These are phyloP conservation scores for Lasiurus cinereus DNA, from an alignment of 2,113 vertebrate species.

Conservation along the genomic window DNA sequence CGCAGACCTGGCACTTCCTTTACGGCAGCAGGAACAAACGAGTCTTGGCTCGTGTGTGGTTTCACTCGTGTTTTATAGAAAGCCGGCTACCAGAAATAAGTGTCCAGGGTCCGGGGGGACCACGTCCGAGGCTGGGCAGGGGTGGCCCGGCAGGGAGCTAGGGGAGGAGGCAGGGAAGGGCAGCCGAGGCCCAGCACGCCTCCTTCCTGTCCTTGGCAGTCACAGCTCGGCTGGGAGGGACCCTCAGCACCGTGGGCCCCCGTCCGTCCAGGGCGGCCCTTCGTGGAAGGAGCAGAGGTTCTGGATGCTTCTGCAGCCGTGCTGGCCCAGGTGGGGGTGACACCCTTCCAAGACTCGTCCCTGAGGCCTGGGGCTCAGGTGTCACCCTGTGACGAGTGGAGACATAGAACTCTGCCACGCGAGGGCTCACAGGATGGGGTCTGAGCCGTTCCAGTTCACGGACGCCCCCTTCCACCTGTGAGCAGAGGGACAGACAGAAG, in stretches of 20 bases:
- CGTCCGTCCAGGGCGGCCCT: neutral
- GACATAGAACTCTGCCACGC: neutral
- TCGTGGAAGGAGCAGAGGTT: neutral
- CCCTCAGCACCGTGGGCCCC: neutral
- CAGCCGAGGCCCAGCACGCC: neutral
- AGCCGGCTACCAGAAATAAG: neutral
- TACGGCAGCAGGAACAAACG: neutral
- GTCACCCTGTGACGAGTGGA: slow-evolving; percentile 19
- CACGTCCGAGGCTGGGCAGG: neutral
- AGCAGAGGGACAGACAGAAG: slow-evolving; percentile 58
- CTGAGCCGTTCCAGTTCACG: slow-evolving; percentile 95
- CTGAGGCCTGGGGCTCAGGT: neutral
- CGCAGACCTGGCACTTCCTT: neutral
- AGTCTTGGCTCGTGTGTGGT: neutral
- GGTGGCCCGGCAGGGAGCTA: fast-evolving
- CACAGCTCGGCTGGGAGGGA: slow-evolving; percentile 66
- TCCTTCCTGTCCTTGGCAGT: slow-evolving; percentile 80
- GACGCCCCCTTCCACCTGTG: slow-evolving; percentile 93
- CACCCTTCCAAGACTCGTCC: neutral
- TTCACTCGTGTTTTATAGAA: slow-evolving; percentile 75
- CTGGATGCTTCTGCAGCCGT: neutral
- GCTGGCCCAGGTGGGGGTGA: neutral
- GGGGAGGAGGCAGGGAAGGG: neutral
- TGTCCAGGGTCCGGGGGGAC: neutral
- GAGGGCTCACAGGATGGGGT: slow-evolving; percentile 94